Conservation (phyloP, 2,113 vertebrate species). For the Cynopterus brachyotis region DNA sequence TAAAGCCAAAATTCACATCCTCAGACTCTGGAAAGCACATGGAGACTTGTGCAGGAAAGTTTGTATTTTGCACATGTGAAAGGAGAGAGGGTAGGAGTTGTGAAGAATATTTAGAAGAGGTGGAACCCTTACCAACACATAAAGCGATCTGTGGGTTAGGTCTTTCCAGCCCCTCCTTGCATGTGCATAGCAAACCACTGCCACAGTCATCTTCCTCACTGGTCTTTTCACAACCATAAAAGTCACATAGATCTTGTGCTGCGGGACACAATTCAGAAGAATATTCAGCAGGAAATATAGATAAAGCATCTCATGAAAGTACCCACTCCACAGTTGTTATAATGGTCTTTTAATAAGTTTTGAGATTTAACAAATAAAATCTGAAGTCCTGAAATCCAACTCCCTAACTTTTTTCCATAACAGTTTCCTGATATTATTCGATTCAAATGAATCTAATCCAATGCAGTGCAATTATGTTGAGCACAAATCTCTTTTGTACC, state of each 20-base stretch:
- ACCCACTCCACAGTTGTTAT: neutral
- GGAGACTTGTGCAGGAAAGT: neutral
- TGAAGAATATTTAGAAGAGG: neutral
- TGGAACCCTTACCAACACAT: constrained; percentile 53
- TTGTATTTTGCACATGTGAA: neutral
- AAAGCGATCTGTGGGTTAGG: fast-evolving
- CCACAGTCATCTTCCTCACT: fast-evolving
- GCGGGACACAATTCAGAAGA: neutral
- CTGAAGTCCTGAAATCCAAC: neutral
- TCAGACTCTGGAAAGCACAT: neutral
- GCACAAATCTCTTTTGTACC: neutral
- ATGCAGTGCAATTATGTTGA: neutral
- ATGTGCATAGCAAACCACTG: neutral
- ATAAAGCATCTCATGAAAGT: neutral
- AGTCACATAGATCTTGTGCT: fast-evolving
- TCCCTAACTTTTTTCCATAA: neutral
- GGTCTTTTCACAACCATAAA: fast-evolving
- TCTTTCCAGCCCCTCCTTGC: neutral
- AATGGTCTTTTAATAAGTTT: neutral
- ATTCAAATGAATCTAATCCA: neutral
- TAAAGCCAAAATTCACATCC: neutral
- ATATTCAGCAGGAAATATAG: neutral
- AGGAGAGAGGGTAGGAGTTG: neutral
- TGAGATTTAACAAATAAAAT: neutral
- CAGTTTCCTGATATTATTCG: neutral